Evolutionary conservation across 1,140 invertebrate species (phyloP).

Genomic region (Drosophila pseudoananassae): DNA sequence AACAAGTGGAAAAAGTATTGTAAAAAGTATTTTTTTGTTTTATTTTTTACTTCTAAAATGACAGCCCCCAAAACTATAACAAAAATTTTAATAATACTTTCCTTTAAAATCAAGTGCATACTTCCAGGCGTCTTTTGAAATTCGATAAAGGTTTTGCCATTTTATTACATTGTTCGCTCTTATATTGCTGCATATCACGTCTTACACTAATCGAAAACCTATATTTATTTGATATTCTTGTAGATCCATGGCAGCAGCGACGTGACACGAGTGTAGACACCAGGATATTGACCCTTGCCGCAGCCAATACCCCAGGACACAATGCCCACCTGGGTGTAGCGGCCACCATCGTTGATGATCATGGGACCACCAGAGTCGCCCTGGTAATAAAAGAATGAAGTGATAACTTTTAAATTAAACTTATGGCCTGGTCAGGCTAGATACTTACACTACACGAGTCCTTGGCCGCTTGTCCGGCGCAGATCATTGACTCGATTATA

Average conservation of each 20-base stretch:
- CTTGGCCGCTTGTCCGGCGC: constrained; percentile 91
- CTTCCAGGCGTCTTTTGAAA: neutral
- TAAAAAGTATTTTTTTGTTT: neutral
- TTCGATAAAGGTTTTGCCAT: constrained; percentile 9
- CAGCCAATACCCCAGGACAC: constrained; percentile 97
- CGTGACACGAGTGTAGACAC: constrained; percentile 89
- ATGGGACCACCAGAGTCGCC: constrained; percentile 96
- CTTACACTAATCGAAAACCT: constrained; percentile 65
- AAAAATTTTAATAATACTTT: neutral
- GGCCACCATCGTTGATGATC: constrained; percentile 90
- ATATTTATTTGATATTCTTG: constrained; percentile 85
- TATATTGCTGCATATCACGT: constrained; percentile 60
- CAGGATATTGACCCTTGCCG: constrained; percentile 95
- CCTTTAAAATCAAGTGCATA: neutral
- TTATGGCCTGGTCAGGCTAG: neutral
- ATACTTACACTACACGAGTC: constrained; percentile 94
- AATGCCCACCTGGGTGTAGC: constrained; percentile 94
- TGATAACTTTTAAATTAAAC: too few species aligned
- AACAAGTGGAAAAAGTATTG: too few species aligned
- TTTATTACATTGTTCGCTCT: constrained; percentile 43
- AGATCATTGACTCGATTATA: constrained; percentile 94
- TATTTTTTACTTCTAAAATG: neutral
- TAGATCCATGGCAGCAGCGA: constrained; percentile 92
- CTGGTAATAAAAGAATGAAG: constrained; percentile 85
- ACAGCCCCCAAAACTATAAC: neutral